Conservation (phyloP, 2,888 invertebrate genomes). For the Thera obeliscata region DNA sequence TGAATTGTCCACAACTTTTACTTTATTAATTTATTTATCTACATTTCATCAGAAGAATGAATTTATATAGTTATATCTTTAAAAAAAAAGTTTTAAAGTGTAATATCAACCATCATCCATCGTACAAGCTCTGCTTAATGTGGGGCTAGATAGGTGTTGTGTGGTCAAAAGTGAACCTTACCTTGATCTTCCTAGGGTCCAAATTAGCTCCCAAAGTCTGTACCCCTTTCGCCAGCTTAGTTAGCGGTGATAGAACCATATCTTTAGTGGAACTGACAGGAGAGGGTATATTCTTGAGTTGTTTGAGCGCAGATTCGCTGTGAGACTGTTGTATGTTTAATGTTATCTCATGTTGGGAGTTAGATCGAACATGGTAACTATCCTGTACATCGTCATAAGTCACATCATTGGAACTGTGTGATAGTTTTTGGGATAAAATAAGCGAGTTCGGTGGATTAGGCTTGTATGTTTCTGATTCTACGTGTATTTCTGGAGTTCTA, state of each 20-base stretch:
- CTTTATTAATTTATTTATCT: no score
- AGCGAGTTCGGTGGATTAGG: conserved; percentile 82
- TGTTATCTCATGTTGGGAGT: conserved; percentile 87
- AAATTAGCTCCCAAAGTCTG: conserved; percentile 93
- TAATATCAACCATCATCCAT: no score
- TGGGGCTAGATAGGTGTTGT: no score
- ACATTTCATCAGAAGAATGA: no score
- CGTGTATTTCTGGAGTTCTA: conserved; percentile 86
- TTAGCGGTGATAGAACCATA: conserved; percentile 89
- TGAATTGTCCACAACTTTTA: no score
- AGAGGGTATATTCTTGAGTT: conserved; percentile 87
- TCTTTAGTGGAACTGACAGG: conserved; percentile 87
- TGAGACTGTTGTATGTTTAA: conserved; percentile 90
- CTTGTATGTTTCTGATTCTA: conserved; percentile 67
- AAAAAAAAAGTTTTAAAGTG: no score
- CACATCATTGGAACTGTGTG: conserved; percentile 89
- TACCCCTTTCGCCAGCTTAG: conserved; percentile 94
- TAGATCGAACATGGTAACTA: conserved; percentile 77
- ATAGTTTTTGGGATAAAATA: conserved; percentile 85
- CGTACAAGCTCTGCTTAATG: no score
- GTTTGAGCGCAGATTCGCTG: conserved; percentile 91
- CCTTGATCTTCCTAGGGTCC: conserved; percentile 91
- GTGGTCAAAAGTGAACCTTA: conserved; percentile 34
- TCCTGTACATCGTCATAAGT: conserved; percentile 70
- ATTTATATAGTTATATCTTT: no score